Evolutionary conservation across 2,888 invertebrate genomes (phyloP).

Genomic region (Ferrisia virgata): DNA sequence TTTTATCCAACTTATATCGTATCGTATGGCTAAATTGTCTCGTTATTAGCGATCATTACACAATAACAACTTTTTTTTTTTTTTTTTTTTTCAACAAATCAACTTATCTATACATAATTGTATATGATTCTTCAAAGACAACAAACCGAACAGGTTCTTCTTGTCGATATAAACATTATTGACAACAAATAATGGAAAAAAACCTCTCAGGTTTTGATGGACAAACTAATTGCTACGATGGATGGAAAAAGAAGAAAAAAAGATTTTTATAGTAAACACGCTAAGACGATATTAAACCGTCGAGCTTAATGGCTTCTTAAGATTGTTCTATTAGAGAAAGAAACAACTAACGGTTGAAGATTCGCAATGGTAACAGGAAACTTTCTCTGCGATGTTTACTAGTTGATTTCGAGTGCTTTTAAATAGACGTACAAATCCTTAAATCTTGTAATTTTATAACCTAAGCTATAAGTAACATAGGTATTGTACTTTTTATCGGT

Average conservation of each 20-base stretch:
- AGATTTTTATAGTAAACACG: conserved; percentile 11
- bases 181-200: neutral
- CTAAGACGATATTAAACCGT: conserved; percentile 23
- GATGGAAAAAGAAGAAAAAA: neutral
- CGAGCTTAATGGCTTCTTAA: conserved; percentile 26
- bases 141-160: neutral
- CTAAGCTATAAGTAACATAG: neutral
- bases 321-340: conserved; percentile 8
- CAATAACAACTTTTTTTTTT: neutral
- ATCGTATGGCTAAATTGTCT: neutral
- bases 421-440: neutral
- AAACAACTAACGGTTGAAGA: neutral
- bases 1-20: neutral
- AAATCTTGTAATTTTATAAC: neutral
- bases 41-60: neutral
- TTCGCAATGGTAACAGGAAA: conserved; percentile 9
- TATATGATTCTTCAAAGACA: neutral
- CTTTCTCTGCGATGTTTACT: neutral
- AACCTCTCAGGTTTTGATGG: neutral
- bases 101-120: no score
- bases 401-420: conserved; percentile 26
- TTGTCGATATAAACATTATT: neutral
- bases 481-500: no score
- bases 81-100: no score
- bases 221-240: neutral